phyloP scores from a whole-genome alignment of 1,140 invertebrate genomes.

The Teleogryllus occipitalis region DNA sequence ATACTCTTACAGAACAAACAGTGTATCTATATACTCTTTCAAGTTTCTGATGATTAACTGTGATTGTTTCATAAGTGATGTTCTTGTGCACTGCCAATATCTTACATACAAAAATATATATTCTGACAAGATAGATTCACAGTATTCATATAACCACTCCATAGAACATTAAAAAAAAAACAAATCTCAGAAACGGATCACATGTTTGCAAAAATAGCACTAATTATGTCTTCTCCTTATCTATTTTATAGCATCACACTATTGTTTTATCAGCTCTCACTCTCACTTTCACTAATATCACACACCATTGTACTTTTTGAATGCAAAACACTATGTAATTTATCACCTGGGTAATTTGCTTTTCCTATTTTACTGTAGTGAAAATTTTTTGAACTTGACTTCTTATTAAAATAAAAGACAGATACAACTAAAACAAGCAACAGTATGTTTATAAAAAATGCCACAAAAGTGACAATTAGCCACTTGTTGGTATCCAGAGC shows the following conservation, averaged over 20 bases:
- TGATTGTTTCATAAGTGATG: no score
- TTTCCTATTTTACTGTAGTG: neutral
- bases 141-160: no score
- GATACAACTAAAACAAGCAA: neutral
- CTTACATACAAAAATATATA: no score
- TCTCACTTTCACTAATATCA: slow-evolving; percentile 8
- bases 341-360: neutral
- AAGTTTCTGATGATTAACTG: no score
- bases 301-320: neutral
- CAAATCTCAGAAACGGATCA: no score
- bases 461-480: slow-evolving; percentile 30
- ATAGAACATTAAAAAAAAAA: no score
- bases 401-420: neutral
- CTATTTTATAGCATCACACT: neutral
- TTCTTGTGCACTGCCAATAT: no score
- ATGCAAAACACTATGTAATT: no score
- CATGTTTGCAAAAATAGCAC: no score
- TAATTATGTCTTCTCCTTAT: neutral
- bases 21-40: no score
- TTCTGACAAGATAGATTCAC: no score
- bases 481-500: slow-evolving; percentile 32
- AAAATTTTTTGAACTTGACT: neutral
- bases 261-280: neutral
- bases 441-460: slow-evolving; percentile 27
- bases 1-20: no score